Conservation (phyloP, 2,888 invertebrate species). For the Chesias legatella region DNA sequence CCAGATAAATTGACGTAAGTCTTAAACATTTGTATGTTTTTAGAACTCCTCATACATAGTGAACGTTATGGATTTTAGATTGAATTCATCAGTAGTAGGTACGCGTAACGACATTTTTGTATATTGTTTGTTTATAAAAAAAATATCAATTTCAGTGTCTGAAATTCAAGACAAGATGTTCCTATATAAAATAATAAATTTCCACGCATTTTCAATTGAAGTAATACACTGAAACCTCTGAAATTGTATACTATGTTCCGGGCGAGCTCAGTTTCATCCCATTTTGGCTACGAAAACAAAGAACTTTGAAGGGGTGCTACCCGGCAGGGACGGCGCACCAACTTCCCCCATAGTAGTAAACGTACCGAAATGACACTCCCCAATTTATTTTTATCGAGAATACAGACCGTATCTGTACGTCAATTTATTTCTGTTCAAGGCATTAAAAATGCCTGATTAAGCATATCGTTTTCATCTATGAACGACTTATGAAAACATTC, state of each 20-base stretch:
- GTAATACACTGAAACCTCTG: not conserved
- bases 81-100: too few species aligned
- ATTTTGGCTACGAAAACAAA: slow-evolving; percentile 39
- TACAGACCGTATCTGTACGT: slow-evolving; percentile 13
- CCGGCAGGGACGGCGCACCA: slow-evolving; percentile 18
- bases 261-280: slow-evolving; percentile 9
- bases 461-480: too few species aligned
- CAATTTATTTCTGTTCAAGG: slow-evolving; percentile 6
- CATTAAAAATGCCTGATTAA: not conserved
- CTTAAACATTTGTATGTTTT: slow-evolving; percentile 28
- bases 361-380: slow-evolving; percentile 27
- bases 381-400: slow-evolving; percentile 26
- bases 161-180: not conserved
- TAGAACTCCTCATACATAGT: too few species aligned
- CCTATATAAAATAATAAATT: too few species aligned
- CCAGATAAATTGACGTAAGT: slow-evolving; percentile 51
- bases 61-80: too few species aligned
- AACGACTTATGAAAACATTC: too few species aligned
- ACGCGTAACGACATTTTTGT: too few species aligned
- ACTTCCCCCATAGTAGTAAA: slow-evolving; percentile 16
- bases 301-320: slow-evolving; percentile 31
- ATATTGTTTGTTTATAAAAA: too few species aligned
- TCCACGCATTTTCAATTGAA: too few species aligned
- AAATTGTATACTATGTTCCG: not conserved
- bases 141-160: too few species aligned